Conservation (phyloP, 2,797 vertebrate genomes). For the Fundulus diaphanus region DNA sequence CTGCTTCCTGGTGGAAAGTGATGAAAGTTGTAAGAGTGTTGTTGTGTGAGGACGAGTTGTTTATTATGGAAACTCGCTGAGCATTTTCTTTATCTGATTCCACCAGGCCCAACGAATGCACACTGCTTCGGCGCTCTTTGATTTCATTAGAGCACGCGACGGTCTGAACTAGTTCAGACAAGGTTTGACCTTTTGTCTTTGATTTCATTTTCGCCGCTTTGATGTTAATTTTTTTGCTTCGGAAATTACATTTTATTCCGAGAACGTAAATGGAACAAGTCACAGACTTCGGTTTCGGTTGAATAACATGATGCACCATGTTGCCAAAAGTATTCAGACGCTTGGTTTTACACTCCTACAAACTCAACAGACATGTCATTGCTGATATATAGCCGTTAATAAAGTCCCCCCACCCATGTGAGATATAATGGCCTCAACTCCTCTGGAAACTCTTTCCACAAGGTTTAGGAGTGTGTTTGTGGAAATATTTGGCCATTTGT, state of each 20-base stretch:
- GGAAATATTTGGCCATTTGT: not conserved
- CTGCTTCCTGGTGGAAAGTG: constrained; percentile 49
- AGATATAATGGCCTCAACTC: not conserved
- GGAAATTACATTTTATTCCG: not conserved
- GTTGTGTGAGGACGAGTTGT: not conserved
- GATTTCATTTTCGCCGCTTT: not conserved
- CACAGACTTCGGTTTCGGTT: not conserved
- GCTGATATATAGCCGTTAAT: not conserved
- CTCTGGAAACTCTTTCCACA: not conserved
- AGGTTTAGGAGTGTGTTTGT: not conserved
- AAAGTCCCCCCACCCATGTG: not conserved
- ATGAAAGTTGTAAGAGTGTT: constrained; percentile 7
- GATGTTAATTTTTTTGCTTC: not conserved
- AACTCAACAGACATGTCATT: not conserved
- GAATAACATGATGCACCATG: not conserved
- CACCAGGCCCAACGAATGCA: not conserved
- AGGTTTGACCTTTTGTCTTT: not conserved
- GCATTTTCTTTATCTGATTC: not conserved
- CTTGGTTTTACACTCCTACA: not conserved
- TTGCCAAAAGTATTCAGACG: not conserved
- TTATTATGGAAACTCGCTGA: constrained; percentile 3
- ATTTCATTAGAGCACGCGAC: constrained; percentile 18
- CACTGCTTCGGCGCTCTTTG: not conserved
- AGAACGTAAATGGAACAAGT: not conserved
- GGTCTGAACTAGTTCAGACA: constrained; percentile 6